Conservation (phyloP, 2,797 vertebrate species). For the Crenichthys baileyi region DNA sequence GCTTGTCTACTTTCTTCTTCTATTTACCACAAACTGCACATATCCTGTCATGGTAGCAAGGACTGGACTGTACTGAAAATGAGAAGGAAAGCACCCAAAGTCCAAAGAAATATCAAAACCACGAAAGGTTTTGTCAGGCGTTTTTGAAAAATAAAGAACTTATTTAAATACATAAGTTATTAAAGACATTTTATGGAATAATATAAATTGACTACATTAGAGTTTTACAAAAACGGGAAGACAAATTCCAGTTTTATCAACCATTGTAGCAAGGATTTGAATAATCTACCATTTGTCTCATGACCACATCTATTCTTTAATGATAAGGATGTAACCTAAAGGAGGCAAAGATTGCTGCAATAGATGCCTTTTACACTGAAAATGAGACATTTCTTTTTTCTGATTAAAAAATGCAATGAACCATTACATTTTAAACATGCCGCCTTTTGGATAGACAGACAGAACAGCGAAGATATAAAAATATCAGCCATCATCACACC, state of each 20-base stretch:
- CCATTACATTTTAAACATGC: slow-evolving; percentile 8
- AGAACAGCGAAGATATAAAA: slow-evolving; percentile 19
- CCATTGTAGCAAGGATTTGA: slow-evolving; percentile 64
- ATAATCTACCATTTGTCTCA: slow-evolving; percentile 72
- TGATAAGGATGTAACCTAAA: slow-evolving; percentile 45
- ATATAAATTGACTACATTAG: not conserved
- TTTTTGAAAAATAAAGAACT: not conserved
- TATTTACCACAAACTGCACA: not conserved
- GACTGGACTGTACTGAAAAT: not conserved
- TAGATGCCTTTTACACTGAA: slow-evolving; percentile 2
- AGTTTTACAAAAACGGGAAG: not conserved
- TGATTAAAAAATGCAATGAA: slow-evolving; percentile 30
- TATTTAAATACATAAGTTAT: not conserved
- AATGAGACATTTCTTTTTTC: not conserved
- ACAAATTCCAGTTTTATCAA: slow-evolving; percentile 57
- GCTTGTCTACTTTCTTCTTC: not conserved
- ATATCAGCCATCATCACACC: slow-evolving; percentile 24
- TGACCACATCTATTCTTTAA: slow-evolving; percentile 56
- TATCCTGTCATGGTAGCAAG: not conserved
- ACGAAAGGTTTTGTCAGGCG: not conserved
- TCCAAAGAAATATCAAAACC: not conserved
- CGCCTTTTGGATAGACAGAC: slow-evolving; percentile 17
- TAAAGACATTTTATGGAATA: not conserved
- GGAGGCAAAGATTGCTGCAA: slow-evolving; percentile 33
- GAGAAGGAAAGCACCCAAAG: not conserved